Evolutionary conservation across 1,140 invertebrate genomes (phyloP).

Genomic region (Magallana gigas): DNA sequence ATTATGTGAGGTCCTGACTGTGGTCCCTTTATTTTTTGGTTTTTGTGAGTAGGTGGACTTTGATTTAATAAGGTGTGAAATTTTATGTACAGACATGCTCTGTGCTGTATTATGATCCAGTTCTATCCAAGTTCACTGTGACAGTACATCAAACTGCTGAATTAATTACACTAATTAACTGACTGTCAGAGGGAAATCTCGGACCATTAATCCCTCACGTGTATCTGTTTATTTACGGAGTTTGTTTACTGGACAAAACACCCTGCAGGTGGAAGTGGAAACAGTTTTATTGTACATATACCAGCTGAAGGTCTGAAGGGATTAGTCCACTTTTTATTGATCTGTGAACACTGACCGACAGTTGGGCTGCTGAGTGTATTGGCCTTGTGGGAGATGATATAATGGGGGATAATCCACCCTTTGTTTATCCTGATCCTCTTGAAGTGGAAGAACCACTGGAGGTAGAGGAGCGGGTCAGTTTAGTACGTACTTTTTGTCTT

Average conservation of each 20-base stretch:
- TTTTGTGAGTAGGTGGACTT: not conserved
- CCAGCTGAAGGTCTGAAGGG: not conserved
- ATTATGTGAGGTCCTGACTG: not conserved
- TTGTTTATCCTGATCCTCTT: slow-evolving; percentile 18
- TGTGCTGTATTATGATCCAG: not conserved
- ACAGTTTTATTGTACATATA: not conserved
- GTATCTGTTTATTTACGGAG: slow-evolving; percentile 6
- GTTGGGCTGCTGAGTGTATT: not conserved
- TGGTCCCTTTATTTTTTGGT: not conserved
- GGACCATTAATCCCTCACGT: not conserved
- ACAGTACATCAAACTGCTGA: not conserved
- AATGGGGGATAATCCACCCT: slow-evolving; percentile 21
- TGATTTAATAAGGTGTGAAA: not conserved
- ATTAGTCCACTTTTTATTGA: not conserved
- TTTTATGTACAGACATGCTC: not conserved
- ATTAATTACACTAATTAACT: slow-evolving; percentile 23
- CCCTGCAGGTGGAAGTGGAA: not conserved
- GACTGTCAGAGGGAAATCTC: not conserved
- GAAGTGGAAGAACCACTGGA: not conserved
- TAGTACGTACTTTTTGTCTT: too few relatives aligned
- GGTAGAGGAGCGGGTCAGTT: not conserved
- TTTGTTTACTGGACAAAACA: slow-evolving; percentile 16
- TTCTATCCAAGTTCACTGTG: not conserved
- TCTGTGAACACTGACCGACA: not conserved
- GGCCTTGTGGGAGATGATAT: not conserved